Base-by-base conservation (phyloP, 1,140 invertebrate species). In the Drosophila repleta region DNA sequence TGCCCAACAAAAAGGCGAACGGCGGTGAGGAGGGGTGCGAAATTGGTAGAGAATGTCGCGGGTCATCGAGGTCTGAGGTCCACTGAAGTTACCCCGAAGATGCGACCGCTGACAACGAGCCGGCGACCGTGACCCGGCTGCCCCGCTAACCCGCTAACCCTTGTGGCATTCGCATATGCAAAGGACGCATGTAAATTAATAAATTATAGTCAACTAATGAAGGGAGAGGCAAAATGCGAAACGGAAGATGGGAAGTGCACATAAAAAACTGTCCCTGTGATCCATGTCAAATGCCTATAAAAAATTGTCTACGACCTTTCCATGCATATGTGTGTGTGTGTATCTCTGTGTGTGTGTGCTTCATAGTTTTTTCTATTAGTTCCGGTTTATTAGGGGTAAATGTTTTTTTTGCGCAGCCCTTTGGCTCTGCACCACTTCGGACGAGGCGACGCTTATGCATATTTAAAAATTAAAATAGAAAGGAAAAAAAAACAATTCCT, bases 191-290 rank as follows among this genome's bases (percentile, higher is more conserved):
- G 82, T 87, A 87, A 87, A 87, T 87, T 87, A 87, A 87, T 88
- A 88, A 82, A 88, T 88, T 87, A 87, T 79, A 82, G 83, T 79
- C 82, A 87, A 87, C 82, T 87, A 87, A 87, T 87, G 83, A 77
- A 80, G 72, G 35, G 64, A 35, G 61, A 60, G 10, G 18, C 18
- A 21, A 46, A 58, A 37, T 26, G 56, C 41, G 56, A 46, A 66
- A 70, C 62, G 67, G 52, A 67, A 72, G 67, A 73, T 72, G 67
- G 20, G 29, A 58, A 65, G 66, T 56, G 51, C 48, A 58, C 15
- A 41, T 39, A 37, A 45, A 53, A 61, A 68, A 32, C 55, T 70
- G 58, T n/a, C 63, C 43, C 57, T 68, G 55, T 74, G 71, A 77
- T 70, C 75, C 78, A 75, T 78, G 78, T 80, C 78, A 75, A 80